phyloP scores from a whole-genome alignment of 1,140 invertebrate genomes.

The Lucilia cuprina region DNA sequence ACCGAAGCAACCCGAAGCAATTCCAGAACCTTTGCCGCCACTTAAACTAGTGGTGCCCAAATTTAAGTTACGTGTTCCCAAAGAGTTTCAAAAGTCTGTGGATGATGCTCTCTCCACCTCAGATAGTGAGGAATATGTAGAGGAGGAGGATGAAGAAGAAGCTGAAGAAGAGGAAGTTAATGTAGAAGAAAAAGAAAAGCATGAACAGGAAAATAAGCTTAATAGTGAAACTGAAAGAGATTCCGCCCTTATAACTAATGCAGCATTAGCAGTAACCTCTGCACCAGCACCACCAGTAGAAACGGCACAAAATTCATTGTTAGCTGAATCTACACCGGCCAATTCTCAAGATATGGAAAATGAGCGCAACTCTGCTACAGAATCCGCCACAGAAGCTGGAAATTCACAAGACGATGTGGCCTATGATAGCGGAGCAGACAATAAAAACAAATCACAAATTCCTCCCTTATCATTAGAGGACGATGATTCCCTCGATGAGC shows the following conservation, averaged over 20 bases:
- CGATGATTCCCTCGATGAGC: conserved; percentile 37
- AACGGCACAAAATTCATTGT: conserved; percentile 37
- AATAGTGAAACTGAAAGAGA: neutral
- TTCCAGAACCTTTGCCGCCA: neutral
- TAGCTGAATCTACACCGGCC: conserved; percentile 42
- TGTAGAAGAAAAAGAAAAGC: neutral
- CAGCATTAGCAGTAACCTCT: neutral
- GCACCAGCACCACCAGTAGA: neutral
- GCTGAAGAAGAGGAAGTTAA: neutral
- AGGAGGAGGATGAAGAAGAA: conserved; percentile 29
- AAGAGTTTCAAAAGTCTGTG: conserved; percentile 60
- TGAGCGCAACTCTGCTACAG: conserved; percentile 23
- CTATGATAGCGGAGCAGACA: neutral
- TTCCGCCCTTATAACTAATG: neutral
- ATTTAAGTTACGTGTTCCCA: conserved; percentile 65
- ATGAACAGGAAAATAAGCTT: neutral
- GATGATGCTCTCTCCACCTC: conserved; percentile 57
- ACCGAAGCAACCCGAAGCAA: neutral
- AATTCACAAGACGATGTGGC: conserved; percentile 33
- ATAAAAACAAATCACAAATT: neutral
- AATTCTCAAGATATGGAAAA: conserved; percentile 24
- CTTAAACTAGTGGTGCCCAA: conserved; percentile 63
- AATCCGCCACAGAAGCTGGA: conserved; percentile 18
- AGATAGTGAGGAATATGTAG: conserved; percentile 43
- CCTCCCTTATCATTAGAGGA: conserved; percentile 12